phyloP scores from a whole-genome alignment of 2,888 invertebrate genomes.

The Stenurella melanura region DNA sequence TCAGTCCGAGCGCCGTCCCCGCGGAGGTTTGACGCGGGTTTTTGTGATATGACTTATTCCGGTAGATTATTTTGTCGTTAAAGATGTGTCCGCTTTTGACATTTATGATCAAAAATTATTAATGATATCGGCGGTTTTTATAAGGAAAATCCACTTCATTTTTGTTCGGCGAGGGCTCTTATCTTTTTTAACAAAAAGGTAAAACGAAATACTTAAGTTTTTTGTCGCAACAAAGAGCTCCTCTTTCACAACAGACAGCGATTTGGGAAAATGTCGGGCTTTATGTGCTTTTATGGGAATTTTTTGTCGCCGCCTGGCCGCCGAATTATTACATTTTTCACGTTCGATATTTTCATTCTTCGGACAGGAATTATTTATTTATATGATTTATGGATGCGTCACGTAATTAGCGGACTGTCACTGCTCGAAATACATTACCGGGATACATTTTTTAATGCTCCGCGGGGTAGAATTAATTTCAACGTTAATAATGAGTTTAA shows the following conservation, averaged over 20 bases:
- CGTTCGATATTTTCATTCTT: conserved; percentile 24
- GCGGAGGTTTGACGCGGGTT: background rate
- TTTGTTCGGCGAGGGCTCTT: conserved; percentile 44
- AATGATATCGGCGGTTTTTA: conserved; percentile 47
- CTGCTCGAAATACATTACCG: conserved; percentile 10
- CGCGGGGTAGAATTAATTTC: background rate
- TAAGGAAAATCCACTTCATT: conserved; percentile 44
- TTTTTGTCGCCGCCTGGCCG: conserved; percentile 33
- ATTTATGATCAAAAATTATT: conserved; percentile 53
- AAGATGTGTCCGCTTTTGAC: conserved; percentile 44
- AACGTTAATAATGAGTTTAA: background rate
- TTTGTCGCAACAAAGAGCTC: conserved; percentile 20
- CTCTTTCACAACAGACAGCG: background rate
- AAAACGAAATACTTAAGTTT: conserved; percentile 47
- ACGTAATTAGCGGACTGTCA: conserved; percentile 15
- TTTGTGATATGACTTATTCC: conserved; percentile 40
- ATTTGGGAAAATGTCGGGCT: conserved; percentile 5
- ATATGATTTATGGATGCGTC: conserved; percentile 20
- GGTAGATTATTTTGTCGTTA: conserved; percentile 45
- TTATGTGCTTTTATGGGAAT: conserved; percentile 27
- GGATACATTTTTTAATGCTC: background rate
- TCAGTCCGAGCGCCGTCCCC: background rate
- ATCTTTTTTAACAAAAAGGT: conserved; percentile 48
- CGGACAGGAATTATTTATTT: conserved; percentile 32
- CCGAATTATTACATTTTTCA: conserved; percentile 38